Base-by-base conservation (phyloP, 2,888 invertebrate genomes). In the Eupithecia subumbrata region DNA sequence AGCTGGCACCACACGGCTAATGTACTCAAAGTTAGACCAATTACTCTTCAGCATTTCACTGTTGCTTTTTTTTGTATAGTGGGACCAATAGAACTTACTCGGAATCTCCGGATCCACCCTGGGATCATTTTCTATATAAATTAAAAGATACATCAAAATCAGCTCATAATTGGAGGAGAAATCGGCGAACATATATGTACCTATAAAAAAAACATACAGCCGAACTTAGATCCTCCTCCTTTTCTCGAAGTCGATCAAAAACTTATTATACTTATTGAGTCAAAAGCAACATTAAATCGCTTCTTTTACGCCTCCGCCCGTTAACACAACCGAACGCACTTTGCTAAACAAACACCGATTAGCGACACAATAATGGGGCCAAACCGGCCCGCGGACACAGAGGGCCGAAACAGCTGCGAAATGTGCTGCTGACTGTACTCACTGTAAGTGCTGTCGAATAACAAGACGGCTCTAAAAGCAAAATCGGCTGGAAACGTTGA, bases 331-430 rank as follows among this genome's bases (percentile, higher is more conserved):
- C 73, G 79, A 84, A 85, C 86, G 84, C 87, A 88, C 86, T 89
- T 88, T 84, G 84, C 87, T 87, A 89, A 89, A 88, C 89, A 89
- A 88, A 86, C 85, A 77, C 78, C 89, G 89, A 89, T 89, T 89
- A 89, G 86, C 82, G 84, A 69, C 81, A 69, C 81, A 86, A 87
- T 85, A 30, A 30, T 30, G 30, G 85, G 82, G 84, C 81, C 83
- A 22, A 11, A 56, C n/a, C 60, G 0, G 60, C n/a, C 22, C 56
- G 22, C 56, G 52, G 45, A 52, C 52, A n/a, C 56, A 22, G 9
- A 56, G 56, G 4, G 56, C 22, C 22, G 5, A 11, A 56, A 60
- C 60, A 60, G 25, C 22, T 60, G 60, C n/a, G 22, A 22, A 60
- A 5, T 60, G 25, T 60, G 14, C 60, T 60, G 25, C 60, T 60